Evolutionary conservation across 2,888 invertebrate genomes (phyloP), one percentile per base, ranked within the genome.

Genomic region (Brachypterus glaber): DNA sequence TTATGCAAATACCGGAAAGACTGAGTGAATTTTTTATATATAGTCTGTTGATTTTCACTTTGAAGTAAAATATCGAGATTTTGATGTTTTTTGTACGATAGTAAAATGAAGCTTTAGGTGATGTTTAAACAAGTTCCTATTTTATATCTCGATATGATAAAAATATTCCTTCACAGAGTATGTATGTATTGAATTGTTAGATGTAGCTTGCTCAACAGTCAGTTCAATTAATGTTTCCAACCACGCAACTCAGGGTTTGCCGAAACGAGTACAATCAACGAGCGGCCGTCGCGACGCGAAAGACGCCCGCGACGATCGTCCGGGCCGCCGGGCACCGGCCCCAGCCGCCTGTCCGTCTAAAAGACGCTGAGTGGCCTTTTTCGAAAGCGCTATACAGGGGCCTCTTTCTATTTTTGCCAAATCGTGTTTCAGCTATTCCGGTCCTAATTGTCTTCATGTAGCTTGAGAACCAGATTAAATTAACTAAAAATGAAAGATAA

Each of bases 1-100:
- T 66, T 66, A 66, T 64, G 66, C 64, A 66, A 66, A 66, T 65
- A 66, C 62, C 66, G 66, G 67, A 67, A 68, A 68, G 68, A 68
- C 68, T 68, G 68, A 68, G 67, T 66, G 66, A 66, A 67, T 65
- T 62, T 64, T 53, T 65, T 65, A 65, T 64, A n/a, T n/a, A 64
- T 65, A 64, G 65, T 65, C 64, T 66, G 66, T 67, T 66, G 59
- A 66, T 66, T 66, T 66, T 65, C 64, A 65, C 63, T 60, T 59
- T 55, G 57, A 55, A 48, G 39, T 40, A 38, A 52, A 60, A 62
- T 62, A 63, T 63, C 61, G 62, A 62, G 62, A 63, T 62, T 59
- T 59, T 62, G 59, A 64, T 63, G 63, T 64, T 64, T n/a, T n/a
- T 64, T 64, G 63, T 64, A 65, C 61, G 62, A 63, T 63, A 63